Conservation (phyloP, 2,113 vertebrate genomes). For the Octodon degus region DNA sequence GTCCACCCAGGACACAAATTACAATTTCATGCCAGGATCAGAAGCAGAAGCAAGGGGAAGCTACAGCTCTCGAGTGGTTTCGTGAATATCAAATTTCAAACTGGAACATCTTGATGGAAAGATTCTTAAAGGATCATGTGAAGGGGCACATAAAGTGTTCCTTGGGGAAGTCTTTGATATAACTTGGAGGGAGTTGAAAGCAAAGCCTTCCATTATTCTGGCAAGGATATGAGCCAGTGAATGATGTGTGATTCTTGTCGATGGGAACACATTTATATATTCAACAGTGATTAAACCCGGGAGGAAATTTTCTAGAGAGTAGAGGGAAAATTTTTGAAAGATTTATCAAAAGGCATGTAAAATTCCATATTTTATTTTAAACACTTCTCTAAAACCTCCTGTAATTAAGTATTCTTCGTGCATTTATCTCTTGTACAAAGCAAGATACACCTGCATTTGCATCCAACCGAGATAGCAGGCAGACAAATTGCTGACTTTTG, state of each 20-base stretch:
- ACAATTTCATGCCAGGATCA: background rate
- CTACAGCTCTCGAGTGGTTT: background rate
- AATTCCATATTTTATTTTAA: conserved; percentile 32
- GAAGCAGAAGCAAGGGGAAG: background rate
- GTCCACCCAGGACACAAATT: background rate
- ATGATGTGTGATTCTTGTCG: background rate
- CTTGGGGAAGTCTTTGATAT: background rate
- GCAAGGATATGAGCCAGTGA: background rate
- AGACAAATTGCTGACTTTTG: conserved; percentile 61
- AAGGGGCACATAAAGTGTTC: background rate
- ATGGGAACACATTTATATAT: background rate
- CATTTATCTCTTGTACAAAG: conserved; percentile 41
- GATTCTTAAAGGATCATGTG: background rate
- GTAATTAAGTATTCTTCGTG: conserved; percentile 22
- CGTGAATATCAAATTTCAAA: background rate
- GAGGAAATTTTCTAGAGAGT: background rate
- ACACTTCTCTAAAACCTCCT: background rate
- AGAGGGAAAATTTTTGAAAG: conserved; percentile 18
- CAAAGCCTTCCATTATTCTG: background rate
- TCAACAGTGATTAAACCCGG: background rate
- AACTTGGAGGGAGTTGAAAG: background rate
- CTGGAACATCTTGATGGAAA: background rate
- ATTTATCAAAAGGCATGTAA: conserved; percentile 12
- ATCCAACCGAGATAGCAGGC: conserved; percentile 30
- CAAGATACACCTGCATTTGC: conserved; percentile 54